Percentiles rank a stretch among this genome's conserved stretches.
phyloP scores from a whole-genome alignment of 2,797 vertebrate species.

The Sylvilagus floridanus region DNA sequence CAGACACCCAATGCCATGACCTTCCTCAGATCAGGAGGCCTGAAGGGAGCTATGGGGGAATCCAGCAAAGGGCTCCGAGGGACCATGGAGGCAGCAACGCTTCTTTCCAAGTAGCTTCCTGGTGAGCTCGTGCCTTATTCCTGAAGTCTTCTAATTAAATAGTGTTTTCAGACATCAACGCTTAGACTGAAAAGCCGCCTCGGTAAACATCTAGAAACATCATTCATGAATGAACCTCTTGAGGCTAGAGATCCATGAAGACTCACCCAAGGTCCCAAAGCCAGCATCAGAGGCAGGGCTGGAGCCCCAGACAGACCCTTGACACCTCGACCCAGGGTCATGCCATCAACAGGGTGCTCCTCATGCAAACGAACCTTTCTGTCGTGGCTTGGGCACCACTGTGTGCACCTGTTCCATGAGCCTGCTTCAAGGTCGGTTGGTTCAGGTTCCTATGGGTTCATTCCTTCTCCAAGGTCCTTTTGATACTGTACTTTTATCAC shows the following conservation, averaged over 20 bases:
- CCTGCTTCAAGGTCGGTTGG: not conserved
- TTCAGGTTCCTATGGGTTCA: not conserved
- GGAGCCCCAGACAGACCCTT: not conserved
- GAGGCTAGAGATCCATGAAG: not conserved
- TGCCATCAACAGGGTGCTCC: not conserved
- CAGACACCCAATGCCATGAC: not conserved
- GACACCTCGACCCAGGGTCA: not conserved
- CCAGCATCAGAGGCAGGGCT: not conserved
- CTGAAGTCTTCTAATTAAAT: not conserved
- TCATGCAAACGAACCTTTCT: not conserved
- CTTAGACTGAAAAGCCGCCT: not conserved
- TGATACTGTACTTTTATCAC: not conserved
- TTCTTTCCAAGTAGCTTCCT: not conserved
- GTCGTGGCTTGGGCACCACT: not conserved
- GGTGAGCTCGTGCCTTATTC: not conserved
- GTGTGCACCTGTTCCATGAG: rapidly evolving
- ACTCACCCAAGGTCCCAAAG: not conserved
- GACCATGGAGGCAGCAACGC: rapidly evolving
- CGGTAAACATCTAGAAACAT: not conserved
- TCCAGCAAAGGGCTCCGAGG: not conserved
- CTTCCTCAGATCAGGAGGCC: rapidly evolving
- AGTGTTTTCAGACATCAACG: not conserved
- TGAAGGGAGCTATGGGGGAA: rapidly evolving
- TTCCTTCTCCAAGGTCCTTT: too few species aligned
- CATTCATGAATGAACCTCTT: not conserved